Evolutionary conservation across 2,888 invertebrate genomes (phyloP).

Genomic region (Calameuta filiformis): DNA sequence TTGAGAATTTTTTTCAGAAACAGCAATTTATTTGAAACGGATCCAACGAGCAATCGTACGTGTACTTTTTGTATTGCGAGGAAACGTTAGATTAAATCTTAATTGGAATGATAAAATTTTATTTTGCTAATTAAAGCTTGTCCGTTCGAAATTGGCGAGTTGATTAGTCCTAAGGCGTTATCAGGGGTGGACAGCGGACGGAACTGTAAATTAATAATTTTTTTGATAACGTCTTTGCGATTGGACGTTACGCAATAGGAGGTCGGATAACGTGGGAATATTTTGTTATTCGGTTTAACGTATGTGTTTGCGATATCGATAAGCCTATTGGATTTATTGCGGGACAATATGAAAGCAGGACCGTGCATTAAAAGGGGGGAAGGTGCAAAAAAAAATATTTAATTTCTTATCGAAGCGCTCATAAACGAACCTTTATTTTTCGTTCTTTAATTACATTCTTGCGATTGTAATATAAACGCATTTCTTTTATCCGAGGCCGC

Average conservation of each 20-base stretch:
- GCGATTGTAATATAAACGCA: not conserved
- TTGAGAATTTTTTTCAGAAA: not conserved
- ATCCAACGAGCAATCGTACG: no score
- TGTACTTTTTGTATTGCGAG: not conserved
- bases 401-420: not conserved
- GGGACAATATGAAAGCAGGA: not conserved
- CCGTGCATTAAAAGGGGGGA: not conserved
- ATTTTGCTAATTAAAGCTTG: not conserved
- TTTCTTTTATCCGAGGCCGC: not conserved
- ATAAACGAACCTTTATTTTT: not conserved
- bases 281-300: no score
- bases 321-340: not conserved
- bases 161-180: not conserved
- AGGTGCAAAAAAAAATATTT: not conserved
- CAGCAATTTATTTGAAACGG: not conserved
- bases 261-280: no score
- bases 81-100: not conserved
- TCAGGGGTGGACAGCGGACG: not conserved
- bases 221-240: not conserved
- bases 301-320: not conserved
- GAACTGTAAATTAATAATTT: not conserved
- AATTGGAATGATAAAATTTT: not conserved
- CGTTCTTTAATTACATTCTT: not conserved
- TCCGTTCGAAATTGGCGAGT: not conserved
- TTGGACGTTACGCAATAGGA: not conserved